Evolutionary conservation across 53 echinoderm and acorn worm species (phyloP).

Genomic region (Mesocentrotus franciscanus): DNA sequence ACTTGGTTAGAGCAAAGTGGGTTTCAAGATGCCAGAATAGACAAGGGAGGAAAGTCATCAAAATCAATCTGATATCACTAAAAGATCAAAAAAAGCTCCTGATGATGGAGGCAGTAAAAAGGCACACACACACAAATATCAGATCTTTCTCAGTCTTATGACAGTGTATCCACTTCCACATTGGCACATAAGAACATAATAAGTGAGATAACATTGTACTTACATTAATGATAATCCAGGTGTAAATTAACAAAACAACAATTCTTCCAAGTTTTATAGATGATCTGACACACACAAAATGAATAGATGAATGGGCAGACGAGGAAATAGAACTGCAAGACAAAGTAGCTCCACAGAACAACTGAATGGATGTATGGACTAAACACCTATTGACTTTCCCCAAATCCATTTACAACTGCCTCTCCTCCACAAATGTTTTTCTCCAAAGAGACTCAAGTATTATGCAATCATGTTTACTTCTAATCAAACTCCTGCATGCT

Average conservation of each 20-base stretch:
- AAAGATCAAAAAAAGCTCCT: neutral
- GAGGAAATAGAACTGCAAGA: neutral
- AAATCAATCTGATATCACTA: neutral
- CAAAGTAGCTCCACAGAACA: neutral
- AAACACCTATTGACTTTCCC: slow-evolving; percentile 38
- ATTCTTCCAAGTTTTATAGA: neutral
- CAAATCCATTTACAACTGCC: slow-evolving; percentile 56
- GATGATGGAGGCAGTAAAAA: neutral
- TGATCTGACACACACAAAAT: neutral
- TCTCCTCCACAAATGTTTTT: neutral
- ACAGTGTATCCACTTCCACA: neutral
- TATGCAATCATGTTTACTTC: slow-evolving; percentile 27
- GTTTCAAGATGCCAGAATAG: neutral
- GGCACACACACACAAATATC: neutral
- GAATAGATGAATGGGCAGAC: neutral
- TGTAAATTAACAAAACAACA: neutral
- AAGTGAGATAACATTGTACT: neutral
- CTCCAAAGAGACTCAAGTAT: neutral
- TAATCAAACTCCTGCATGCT: neutral
- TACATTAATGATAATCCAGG: slow-evolving; percentile 12
- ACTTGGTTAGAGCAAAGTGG: neutral
- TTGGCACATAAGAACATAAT: neutral
- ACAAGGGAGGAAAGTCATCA: neutral
- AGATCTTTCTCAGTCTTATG: neutral
- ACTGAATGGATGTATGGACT: neutral